Evolutionary conservation across 2,888 invertebrate species (phyloP).

Genomic region (Cheilosia soror): DNA sequence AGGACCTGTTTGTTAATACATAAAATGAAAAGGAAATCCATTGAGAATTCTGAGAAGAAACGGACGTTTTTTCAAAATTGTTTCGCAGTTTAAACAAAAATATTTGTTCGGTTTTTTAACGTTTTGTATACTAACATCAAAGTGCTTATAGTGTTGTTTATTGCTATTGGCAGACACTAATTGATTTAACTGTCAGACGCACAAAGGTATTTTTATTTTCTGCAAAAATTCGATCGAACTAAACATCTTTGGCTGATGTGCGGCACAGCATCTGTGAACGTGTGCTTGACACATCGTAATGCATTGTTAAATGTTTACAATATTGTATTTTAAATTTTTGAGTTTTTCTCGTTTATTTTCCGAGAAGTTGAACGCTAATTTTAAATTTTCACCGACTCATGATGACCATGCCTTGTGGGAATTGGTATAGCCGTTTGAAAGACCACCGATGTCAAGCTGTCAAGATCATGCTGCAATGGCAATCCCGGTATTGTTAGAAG

Average conservation of each 20-base stretch:
- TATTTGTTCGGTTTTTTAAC: not conserved
- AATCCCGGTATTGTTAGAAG: too few species aligned
- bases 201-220: conserved; percentile 15
- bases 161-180: conserved; percentile 5
- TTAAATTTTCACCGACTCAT: conserved; percentile 1
- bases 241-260: not conserved
- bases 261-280: conserved; percentile 25
- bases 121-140: conserved; percentile 15
- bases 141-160: conserved; percentile 28
- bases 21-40: not conserved
- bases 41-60: not conserved
- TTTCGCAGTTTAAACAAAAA: not conserved
- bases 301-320: conserved; percentile 19
- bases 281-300: conserved; percentile 51
- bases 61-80: not conserved
- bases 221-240: conserved; percentile 15
- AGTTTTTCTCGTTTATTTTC: not conserved
- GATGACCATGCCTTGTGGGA: not conserved
- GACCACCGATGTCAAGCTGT: too few species aligned
- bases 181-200: conserved; percentile 25
- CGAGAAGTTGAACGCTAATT: not conserved
- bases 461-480: too few species aligned
- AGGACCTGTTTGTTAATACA: not conserved
- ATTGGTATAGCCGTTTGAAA: too few species aligned
- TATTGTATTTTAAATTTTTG: not conserved